phyloP scores from a whole-genome alignment of 1,140 invertebrate genomes.

The Papilio machaon region DNA sequence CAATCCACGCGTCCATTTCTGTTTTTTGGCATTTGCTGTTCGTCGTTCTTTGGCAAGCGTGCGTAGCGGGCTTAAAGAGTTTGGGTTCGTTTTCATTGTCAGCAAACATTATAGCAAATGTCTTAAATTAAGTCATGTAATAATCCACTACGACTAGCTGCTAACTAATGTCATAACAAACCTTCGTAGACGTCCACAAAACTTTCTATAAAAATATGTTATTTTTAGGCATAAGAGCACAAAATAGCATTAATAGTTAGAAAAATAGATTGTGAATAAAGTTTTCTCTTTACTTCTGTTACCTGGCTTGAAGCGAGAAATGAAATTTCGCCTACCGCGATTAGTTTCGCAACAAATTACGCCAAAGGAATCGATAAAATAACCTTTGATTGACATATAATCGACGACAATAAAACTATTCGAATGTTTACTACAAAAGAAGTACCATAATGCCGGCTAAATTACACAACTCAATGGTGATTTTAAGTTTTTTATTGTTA shows the following conservation, averaged over 20 bases:
- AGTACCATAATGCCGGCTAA: not conserved
- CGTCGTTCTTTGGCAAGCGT: too few relatives aligned
- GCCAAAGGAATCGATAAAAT: conserved; percentile 14
- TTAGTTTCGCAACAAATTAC: conserved; percentile 31
- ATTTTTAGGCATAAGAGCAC: too few relatives aligned
- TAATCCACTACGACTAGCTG: too few relatives aligned
- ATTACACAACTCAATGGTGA: conserved; percentile 1
- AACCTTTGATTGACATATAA: conserved; percentile 28
- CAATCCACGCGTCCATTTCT: too few relatives aligned
- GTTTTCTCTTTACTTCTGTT: not conserved
- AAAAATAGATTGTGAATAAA: too few relatives aligned
- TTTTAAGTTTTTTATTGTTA: not conserved
- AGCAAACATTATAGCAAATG: not conserved
- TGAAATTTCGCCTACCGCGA: conserved; percentile 28
- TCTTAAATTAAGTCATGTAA: not conserved
- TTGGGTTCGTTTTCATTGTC: too few relatives aligned
- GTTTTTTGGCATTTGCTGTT: too few relatives aligned
- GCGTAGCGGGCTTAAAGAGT: not conserved
- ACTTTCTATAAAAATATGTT: too few relatives aligned
- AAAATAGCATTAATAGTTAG: too few relatives aligned
- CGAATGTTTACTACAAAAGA: not conserved
- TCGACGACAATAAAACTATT: conserved; percentile 17
- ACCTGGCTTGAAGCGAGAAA: conserved; percentile 25
- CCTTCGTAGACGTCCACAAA: too few relatives aligned
- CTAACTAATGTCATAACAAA: too few relatives aligned